Percentiles rank a stretch among this genome's conserved stretches.
phyloP scores from a whole-genome alignment of 1,140 invertebrate species.

The Triops longicaudatus region DNA sequence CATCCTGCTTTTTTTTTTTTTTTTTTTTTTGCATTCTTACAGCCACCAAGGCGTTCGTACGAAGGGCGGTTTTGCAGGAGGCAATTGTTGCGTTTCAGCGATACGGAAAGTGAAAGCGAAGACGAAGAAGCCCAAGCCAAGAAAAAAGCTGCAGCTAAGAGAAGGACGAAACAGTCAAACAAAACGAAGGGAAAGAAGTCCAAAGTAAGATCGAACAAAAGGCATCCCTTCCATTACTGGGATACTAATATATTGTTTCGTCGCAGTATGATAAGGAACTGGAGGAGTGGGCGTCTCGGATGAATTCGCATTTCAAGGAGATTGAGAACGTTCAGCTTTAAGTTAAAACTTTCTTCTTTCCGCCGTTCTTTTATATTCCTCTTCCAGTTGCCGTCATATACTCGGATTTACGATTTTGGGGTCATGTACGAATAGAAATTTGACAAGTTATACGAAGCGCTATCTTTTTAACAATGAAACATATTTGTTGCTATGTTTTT shows the following conservation, averaged over 20 bases:
- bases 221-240: background rate
- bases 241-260: background rate
- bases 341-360: background rate
- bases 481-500: background rate
- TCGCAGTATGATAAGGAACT: background rate
- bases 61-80: background rate
- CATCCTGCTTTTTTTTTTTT: background rate
- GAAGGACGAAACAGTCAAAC: background rate
- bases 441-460: background rate
- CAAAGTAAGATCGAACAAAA: background rate
- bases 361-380: background rate
- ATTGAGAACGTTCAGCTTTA: background rate
- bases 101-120: constrained; percentile 2
- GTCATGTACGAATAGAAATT: too few relatives aligned
- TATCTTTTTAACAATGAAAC: background rate
- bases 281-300: background rate
- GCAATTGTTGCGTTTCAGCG: constrained; percentile 6
- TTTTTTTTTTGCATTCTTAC: background rate
- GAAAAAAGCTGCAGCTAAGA: background rate
- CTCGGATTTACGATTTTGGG: too few relatives aligned
- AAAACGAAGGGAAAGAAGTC: background rate
- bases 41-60: background rate
- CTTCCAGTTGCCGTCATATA: too few relatives aligned
- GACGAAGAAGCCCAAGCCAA: background rate
- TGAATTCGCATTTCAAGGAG: background rate